A percentile compares a stretch with the other conserved stretches of the same genome.
Conservation (phyloP, 2,797 vertebrate species). For the Vireo griseus region DNA sequence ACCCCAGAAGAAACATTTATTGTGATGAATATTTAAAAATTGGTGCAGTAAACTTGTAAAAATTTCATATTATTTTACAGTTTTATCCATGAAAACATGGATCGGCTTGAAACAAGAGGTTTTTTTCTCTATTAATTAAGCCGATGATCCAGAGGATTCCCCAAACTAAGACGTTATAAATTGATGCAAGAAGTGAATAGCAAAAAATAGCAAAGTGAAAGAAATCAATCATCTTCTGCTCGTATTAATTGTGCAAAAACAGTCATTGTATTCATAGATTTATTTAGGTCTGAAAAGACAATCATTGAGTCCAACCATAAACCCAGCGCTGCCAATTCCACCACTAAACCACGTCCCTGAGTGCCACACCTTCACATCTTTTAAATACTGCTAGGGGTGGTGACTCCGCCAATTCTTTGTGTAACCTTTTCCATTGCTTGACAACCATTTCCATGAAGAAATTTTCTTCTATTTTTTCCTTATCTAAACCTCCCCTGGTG, state of each 20-base stretch:
- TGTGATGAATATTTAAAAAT: not conserved
- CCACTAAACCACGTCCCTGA: accelerated
- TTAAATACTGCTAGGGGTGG: accelerated
- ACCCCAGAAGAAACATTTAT: not conserved
- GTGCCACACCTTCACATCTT: accelerated
- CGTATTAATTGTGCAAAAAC: not conserved
- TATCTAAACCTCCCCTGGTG: not conserved
- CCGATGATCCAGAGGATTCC: not conserved
- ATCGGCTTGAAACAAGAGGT: not conserved
- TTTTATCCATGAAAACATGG: not conserved
- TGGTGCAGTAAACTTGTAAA: not conserved
- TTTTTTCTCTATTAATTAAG: not conserved
- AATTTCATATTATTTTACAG: not conserved
- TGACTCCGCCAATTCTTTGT: not conserved
- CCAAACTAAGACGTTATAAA: not conserved
- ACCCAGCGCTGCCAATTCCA: not conserved
- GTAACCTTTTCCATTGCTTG: not conserved
- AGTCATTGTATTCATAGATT: not conserved
- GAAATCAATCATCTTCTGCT: not conserved
- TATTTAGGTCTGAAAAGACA: not conserved
- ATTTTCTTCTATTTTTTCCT: not conserved
- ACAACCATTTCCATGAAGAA: accelerated
- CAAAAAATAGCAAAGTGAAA: not conserved
- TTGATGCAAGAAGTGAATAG: not conserved
- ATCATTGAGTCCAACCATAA: not conserved